Evolutionary conservation across 30 jellyfish, hydroid and myxozoan genomes (phyloP).

Genomic region (Catostylus mosaicus): DNA sequence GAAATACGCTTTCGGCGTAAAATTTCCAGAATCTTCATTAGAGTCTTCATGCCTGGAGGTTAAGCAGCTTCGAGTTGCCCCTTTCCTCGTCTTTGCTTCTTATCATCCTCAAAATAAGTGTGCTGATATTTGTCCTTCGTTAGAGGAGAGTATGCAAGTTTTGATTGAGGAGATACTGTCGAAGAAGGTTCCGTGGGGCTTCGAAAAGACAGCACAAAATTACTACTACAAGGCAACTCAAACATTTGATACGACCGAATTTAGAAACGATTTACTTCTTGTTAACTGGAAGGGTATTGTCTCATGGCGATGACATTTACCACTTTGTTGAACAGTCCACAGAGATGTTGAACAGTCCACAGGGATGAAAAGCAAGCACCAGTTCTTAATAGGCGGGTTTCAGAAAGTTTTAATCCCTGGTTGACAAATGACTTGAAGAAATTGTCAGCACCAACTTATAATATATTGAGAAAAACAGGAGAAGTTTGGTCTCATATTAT

Average conservation of each 20-base stretch:
- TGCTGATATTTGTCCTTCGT: not conserved
- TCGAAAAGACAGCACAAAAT: not conserved
- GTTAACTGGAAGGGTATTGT: conserved; percentile 2
- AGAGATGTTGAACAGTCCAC: not conserved
- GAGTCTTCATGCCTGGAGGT: conserved; percentile 6
- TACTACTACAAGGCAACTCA: not conserved
- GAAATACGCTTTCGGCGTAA: not conserved
- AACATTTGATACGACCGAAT: not conserved
- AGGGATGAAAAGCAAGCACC: not conserved
- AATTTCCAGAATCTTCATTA: not conserved
- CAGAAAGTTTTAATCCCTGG: not conserved
- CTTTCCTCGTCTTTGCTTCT: not conserved
- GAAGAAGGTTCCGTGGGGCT: not conserved
- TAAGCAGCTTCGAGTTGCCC: conserved; percentile 4
- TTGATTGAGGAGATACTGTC: not conserved
- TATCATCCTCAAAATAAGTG: not conserved
- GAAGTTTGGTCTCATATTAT: too few species aligned
- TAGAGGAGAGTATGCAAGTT: conserved; percentile 24
- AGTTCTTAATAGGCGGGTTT: not conserved
- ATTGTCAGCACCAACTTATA: too few species aligned
- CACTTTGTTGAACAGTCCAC: not conserved
- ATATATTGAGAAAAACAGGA: too few species aligned
- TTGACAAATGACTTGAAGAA: too few species aligned
- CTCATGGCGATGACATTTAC: not conserved
- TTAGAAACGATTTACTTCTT: not conserved